phyloP scores from a whole-genome alignment of 2,113 vertebrate species.

The Cottus gobio region DNA sequence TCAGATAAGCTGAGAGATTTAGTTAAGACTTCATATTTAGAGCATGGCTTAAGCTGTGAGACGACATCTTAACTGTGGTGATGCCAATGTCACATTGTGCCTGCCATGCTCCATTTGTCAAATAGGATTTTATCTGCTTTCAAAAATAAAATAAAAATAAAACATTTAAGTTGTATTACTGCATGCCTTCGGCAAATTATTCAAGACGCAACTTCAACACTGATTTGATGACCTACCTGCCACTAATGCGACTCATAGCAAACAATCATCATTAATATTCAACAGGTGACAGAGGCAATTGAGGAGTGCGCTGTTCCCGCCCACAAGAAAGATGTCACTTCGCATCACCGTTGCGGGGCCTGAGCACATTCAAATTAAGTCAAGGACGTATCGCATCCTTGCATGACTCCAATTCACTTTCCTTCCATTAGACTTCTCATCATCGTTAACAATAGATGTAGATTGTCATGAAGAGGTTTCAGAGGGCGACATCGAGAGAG shows the following conservation, averaged over 20 bases:
- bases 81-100: conserved; percentile 81
- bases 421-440: conserved; percentile 39
- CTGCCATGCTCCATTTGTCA: conserved; percentile 71
- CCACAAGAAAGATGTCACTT: conserved; percentile 12
- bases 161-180: conserved; percentile 42
- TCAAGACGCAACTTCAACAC: conserved; percentile 24
- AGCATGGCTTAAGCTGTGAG: conserved; percentile 80
- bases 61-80: conserved; percentile 74
- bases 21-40: conserved; percentile 84
- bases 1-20: conserved; percentile 83
- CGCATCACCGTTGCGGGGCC: conserved; percentile 6
- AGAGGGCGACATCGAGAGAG: conserved; percentile 41
- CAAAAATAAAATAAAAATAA: background rate
- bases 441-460: conserved; percentile 53
- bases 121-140: conserved; percentile 71
- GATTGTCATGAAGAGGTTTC: conserved; percentile 52
- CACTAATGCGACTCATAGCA: conserved; percentile 22
- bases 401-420: conserved; percentile 36
- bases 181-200: conserved; percentile 55
- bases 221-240: conserved; percentile 47
- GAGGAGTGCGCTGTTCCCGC: conserved; percentile 3
- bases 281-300: conserved; percentile 5
- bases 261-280: conserved; percentile 19
- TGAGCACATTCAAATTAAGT: conserved; percentile 48
- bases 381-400: conserved; percentile 25